Evolutionary conservation across 2,888 invertebrate genomes (phyloP).

Genomic region (Hydraecia micacea): DNA sequence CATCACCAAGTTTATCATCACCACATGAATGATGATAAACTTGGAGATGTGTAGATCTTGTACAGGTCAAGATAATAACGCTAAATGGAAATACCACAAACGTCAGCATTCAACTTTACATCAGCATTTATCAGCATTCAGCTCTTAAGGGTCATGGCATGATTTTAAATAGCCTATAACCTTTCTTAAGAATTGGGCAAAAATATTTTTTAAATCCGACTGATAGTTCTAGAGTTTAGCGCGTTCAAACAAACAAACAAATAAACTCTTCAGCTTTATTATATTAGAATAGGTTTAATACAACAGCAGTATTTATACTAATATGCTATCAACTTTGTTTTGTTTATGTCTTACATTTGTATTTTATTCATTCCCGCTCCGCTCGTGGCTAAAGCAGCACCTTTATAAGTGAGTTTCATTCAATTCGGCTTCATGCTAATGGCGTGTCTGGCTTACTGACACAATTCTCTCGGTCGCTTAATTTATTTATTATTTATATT

Average conservation of each 20-base stretch:
- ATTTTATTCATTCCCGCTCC: slow-evolving; percentile 14
- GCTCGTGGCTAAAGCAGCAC: slow-evolving; percentile 5
- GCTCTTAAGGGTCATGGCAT: no score
- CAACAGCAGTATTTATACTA: not conserved
- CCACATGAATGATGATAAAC: not conserved
- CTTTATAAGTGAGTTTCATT: slow-evolving; percentile 61
- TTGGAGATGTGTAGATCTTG: not conserved
- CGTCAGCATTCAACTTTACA: no score
- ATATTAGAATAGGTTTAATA: not conserved
- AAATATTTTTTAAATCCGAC: no score
- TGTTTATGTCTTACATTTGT: not conserved
- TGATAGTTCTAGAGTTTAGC: no score
- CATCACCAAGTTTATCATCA: no score
- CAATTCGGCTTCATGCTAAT: slow-evolving; percentile 70
- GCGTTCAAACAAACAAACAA: no score
- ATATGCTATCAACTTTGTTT: not conserved
- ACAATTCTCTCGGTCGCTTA: slow-evolving; percentile 66
- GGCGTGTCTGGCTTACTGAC: slow-evolving; percentile 70
- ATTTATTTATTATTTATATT: slow-evolving; percentile 67
- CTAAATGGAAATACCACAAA: not conserved
- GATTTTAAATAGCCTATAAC: no score
- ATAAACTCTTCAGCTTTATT: not conserved
- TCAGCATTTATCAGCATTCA: no score
- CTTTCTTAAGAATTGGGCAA: no score
- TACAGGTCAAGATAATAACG: not conserved